phyloP scores from a whole-genome alignment of 2,113 vertebrate genomes.

The Tragelaphus buxtoni region DNA sequence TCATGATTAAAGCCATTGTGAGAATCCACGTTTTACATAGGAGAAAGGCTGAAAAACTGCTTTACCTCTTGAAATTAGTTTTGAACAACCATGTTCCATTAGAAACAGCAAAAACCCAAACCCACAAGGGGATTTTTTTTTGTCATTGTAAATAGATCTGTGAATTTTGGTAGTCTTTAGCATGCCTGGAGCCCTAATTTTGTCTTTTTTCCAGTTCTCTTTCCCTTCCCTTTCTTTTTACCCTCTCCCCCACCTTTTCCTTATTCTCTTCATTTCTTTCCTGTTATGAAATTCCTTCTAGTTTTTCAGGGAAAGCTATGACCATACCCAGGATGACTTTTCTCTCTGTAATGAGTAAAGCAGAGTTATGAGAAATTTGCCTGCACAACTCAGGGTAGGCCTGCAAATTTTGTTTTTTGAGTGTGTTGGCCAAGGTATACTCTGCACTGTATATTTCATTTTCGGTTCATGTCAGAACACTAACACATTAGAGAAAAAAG shows the following conservation, averaged over 20 bases:
- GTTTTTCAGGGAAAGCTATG: neutral
- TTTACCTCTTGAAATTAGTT: neutral
- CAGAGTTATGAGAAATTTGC: neutral
- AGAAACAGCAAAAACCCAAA: neutral
- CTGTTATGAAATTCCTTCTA: neutral
- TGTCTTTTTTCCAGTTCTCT: neutral
- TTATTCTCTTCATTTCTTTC: neutral
- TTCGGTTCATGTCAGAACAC: neutral
- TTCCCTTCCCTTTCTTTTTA: neutral
- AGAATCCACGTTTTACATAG: neutral
- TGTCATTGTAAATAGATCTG: neutral
- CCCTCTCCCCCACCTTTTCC: neutral
- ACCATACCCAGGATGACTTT: neutral
- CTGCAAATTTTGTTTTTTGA: neutral
- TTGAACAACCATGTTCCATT: neutral
- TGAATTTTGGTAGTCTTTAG: neutral
- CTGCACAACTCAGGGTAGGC: neutral
- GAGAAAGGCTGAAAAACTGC: neutral
- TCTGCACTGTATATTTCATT: neutral
- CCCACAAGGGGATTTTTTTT: neutral
- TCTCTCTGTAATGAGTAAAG: neutral
- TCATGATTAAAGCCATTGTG: neutral
- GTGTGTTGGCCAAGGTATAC: neutral
- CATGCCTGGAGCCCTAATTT: neutral
- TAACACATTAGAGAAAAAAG: neutral